phyloP scores from a whole-genome alignment of 2,888 invertebrate species.

The Drosophila algonquin region DNA sequence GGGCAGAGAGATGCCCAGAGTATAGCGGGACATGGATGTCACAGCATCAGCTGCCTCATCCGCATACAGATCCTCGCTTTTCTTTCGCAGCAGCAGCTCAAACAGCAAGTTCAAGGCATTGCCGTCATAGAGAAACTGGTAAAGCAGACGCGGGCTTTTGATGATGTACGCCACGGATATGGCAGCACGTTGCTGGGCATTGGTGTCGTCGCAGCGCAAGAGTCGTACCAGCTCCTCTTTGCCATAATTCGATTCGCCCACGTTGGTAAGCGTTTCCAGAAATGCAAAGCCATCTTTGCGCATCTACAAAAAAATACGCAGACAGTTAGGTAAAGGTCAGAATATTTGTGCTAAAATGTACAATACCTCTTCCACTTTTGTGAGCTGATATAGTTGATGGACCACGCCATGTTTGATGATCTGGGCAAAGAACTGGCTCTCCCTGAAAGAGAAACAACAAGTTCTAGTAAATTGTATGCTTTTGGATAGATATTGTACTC shows the following conservation, averaged over 20 bases:
- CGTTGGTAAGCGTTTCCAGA: conserved; percentile 81
- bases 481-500: conserved; percentile 34
- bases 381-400: conserved; percentile 81
- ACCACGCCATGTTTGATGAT: conserved; percentile 82
- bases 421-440: conserved; percentile 83
- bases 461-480: not conserved
- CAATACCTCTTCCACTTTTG: conserved; percentile 79
- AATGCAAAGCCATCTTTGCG: conserved; percentile 79
- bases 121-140: conserved; percentile 82
- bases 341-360: not conserved
- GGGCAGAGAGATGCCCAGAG: conserved; percentile 77
- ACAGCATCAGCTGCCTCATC: conserved; percentile 82
- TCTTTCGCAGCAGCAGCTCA: conserved; percentile 78
- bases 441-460: conserved; percentile 61
- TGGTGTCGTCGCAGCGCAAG: conserved; percentile 77
- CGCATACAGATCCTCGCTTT: conserved; percentile 73
- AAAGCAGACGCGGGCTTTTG: conserved; percentile 79
- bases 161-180: conserved; percentile 83
- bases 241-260: conserved; percentile 84
- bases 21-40: conserved; percentile 80
- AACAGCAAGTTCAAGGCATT: conserved; percentile 80
- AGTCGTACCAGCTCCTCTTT: conserved; percentile 82
- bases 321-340: not conserved
- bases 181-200: conserved; percentile 81
- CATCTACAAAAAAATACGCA: conserved; percentile 60